phyloP scores from a whole-genome alignment of 2,797 vertebrate species.

The Craterocephalus amniculus region DNA sequence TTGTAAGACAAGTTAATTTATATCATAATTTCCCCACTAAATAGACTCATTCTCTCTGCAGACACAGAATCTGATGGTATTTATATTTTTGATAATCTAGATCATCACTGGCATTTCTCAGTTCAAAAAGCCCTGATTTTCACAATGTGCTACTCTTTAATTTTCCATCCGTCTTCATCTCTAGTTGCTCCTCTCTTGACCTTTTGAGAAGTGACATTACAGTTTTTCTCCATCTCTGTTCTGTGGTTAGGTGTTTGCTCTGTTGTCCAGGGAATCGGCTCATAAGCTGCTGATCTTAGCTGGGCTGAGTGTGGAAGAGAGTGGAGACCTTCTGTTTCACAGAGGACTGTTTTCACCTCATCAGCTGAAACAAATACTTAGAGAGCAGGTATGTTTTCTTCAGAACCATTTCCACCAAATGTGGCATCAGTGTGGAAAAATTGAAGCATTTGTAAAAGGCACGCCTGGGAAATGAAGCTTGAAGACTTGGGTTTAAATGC shows the following conservation, averaged over 20 bases:
- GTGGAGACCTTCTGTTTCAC: constrained; percentile 90
- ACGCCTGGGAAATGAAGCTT: neutral
- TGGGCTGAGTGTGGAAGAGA: constrained; percentile 90
- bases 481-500: neutral
- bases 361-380: constrained; percentile 89
- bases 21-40: neutral
- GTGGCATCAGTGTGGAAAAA: neutral
- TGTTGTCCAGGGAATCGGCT: constrained; percentile 86
- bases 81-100: neutral
- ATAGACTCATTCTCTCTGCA: neutral
- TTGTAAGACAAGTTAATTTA: neutral
- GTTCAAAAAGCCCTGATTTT: neutral
- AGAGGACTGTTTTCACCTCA: constrained; percentile 87
- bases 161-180: neutral
- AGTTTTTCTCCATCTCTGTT: constrained; percentile 8
- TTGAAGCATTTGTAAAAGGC: neutral
- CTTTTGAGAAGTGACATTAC: neutral
- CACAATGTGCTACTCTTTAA: no score
- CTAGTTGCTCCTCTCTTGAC: neutral
- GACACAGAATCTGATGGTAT: neutral
- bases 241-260: constrained; percentile 83
- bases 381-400: constrained; percentile 84
- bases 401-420: neutral
- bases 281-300: constrained; percentile 92
- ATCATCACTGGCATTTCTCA: neutral